Conservation (phyloP, 2,113 vertebrate genomes). For the Lontra canadensis region DNA sequence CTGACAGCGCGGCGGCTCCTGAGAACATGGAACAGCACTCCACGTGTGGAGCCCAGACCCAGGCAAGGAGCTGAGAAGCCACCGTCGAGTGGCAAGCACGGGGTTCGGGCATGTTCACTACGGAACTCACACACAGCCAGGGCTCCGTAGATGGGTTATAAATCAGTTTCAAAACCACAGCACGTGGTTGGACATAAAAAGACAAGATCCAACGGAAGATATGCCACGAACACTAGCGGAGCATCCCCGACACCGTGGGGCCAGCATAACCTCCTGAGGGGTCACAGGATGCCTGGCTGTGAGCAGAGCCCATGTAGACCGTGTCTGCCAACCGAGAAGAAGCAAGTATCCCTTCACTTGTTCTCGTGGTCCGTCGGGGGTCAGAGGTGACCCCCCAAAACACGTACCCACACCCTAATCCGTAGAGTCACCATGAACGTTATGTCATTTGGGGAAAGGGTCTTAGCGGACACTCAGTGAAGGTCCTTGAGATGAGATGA, state of each 20-base stretch:
- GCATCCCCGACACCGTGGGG: accelerated
- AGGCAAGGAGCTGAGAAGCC: not conserved
- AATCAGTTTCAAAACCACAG: not conserved
- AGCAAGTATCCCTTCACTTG: not conserved
- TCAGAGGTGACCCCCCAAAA: not conserved
- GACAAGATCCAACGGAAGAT: not conserved
- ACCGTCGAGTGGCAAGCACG: not conserved
- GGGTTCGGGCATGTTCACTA: accelerated
- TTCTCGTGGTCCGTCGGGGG: not conserved
- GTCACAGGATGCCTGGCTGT: not conserved
- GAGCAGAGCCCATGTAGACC: not conserved
- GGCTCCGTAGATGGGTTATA: not conserved
- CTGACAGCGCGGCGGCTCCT: not conserved
- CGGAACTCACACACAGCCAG: not conserved
- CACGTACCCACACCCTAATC: accelerated
- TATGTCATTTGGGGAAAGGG: not conserved
- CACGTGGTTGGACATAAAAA: no score
- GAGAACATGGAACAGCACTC: not conserved
- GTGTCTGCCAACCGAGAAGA: not conserved
- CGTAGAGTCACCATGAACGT: not conserved
- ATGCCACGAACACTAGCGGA: accelerated
- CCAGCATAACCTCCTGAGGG: not conserved
- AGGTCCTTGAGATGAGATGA: not conserved
- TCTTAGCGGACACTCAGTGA: not conserved
- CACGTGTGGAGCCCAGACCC: not conserved